Percentiles rank a stretch among this genome's conserved stretches.
These are phyloP conservation scores for Ceratoteleas bidentatus DNA, from an alignment of 1,140 invertebrate species.

Conservation along the genomic window DNA sequence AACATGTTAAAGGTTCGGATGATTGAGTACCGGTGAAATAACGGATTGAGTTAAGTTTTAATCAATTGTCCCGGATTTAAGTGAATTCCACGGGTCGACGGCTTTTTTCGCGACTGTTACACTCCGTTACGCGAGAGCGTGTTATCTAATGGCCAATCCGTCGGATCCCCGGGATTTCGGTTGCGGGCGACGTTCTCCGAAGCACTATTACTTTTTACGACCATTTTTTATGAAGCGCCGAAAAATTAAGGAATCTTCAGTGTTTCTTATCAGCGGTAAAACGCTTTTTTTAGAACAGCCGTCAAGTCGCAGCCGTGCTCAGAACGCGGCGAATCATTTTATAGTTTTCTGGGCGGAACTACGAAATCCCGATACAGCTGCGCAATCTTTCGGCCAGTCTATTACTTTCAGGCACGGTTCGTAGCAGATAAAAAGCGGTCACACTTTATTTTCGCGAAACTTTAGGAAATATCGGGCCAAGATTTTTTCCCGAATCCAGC, in stretches of 20 bases:
- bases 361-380: conserved; percentile 33
- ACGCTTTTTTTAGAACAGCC: conserved; percentile 22
- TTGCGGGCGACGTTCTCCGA: conserved; percentile 18
- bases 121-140: conserved; percentile 5
- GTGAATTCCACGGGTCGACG: background rate
- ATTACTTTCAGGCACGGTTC: conserved; percentile 28
- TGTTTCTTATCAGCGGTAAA: conserved; percentile 23
- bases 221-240: conserved; percentile 31
- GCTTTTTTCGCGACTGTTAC: conserved; percentile 6
- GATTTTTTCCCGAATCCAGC: conserved; percentile 6
- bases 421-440: conserved; percentile 7
- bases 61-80: conserved; percentile 11
- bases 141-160: conserved; percentile 18
- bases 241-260: conserved; percentile 29
- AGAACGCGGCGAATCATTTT: conserved; percentile 27
- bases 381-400: conserved; percentile 26
- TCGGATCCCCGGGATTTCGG: conserved; percentile 11
- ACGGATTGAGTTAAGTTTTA: conserved; percentile 24
- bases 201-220: conserved; percentile 37
- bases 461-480: conserved; percentile 23
- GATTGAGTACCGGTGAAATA: conserved; percentile 20
- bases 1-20: conserved; percentile 30
- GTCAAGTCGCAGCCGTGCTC: conserved; percentile 11
- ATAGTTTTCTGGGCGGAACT: conserved; percentile 33
- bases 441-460: conserved; percentile 20